Evolutionary conservation across 2,797 vertebrate species (phyloP), one percentile per base, ranked within the genome.

Genomic region (Chromobotia macracanthus): DNA sequence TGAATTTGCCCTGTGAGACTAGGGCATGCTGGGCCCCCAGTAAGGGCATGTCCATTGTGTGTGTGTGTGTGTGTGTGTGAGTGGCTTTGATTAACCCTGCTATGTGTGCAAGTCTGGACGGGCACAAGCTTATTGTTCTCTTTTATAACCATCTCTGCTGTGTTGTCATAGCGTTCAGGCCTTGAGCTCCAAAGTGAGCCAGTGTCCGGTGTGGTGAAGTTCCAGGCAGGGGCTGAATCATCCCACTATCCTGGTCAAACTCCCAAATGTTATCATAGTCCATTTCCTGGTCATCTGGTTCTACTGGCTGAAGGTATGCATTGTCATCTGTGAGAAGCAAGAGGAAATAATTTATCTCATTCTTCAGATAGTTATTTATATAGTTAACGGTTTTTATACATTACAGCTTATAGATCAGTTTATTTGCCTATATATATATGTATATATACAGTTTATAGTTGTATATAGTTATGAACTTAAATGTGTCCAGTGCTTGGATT

Each of bases 241-340:
- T 92, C 84, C 88, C 88, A 46, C 87, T 87, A 86, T 92, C 88
- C 71, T 73, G 83, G 86, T 93, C 86, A 21, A 88, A 90, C 84
- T 93, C 92, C 94, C 94, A 95, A 89, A 95, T 94, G 91, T 95
- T 95, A 89, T 95, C 94, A 90, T 95, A 95, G 90, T 95, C 93
- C 65, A 94, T 86, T 91, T 94, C 94, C 93, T 92, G 93, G 87
- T 94, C 93, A 88, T 94, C 93, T 86, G 92, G 92, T 79, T 94
- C 93, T 35, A 81, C 87, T 74, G 90, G 93, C 86, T 92, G 77
- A 55, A 94, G 93, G 90, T 94, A 93, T 31, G 92, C 91, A 80
- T 91, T 84, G 68, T 82, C 88, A 88, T 92, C 94, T 95, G 80
- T 84, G 77, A 82, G 70, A 16, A 56, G 13, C 9, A 60, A 64